Conservation (phyloP, 92 coral and sea anemone genomes). For the Desmophyllum pertusum region DNA sequence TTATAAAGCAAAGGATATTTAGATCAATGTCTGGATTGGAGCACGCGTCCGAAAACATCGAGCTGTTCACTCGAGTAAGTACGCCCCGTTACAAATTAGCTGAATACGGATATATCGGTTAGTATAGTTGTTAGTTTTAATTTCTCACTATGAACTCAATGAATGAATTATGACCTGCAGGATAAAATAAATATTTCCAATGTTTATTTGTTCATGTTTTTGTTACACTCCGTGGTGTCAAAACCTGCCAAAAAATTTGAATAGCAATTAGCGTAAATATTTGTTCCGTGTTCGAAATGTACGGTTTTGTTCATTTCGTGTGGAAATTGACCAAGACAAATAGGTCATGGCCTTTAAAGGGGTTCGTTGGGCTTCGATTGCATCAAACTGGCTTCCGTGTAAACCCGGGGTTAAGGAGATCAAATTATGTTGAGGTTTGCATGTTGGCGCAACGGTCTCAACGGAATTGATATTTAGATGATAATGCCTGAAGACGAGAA, state of each 20-base stretch:
- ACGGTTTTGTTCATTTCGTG: conserved; percentile 4
- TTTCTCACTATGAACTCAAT: not conserved
- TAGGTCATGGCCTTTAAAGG: not conserved
- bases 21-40: not conserved
- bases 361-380: not conserved
- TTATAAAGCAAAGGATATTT: not conserved
- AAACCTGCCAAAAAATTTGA: conserved; percentile 44
- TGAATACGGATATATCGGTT: not conserved
- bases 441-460: not conserved
- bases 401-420: not conserved
- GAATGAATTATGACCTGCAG: conserved; percentile 13
- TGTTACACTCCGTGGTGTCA: conserved; percentile 28
- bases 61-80: conserved; percentile 15
- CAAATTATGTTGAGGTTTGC: not conserved
- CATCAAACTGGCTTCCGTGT: not conserved
- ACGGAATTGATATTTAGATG: not conserved
- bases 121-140: not conserved
- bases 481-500: conserved; percentile 25
- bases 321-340: conserved; percentile 3
- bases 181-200: conserved; percentile 12
- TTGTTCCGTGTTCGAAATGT: conserved; percentile 9
- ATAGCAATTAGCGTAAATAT: conserved; percentile 15
- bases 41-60: conserved; percentile 7
- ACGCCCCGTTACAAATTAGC: not conserved
- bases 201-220: conserved; percentile 21